A percentile compares a stretch with the other conserved stretches of the same genome.
phyloP scores from a whole-genome alignment of 2,797 vertebrate genomes.

The Acipenser ruthenus region DNA sequence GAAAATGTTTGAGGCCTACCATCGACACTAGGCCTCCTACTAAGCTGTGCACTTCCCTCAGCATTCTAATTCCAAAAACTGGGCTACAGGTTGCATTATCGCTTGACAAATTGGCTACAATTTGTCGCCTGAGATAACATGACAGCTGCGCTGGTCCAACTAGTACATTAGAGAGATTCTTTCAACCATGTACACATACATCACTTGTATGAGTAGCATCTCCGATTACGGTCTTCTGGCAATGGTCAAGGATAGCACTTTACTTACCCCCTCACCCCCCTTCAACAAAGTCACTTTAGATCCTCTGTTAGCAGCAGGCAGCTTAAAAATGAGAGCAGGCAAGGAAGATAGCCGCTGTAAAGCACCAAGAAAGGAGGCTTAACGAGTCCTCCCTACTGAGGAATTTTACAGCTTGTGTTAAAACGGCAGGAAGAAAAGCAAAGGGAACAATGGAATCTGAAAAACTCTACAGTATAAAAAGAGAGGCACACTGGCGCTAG shows the following conservation, averaged over 20 bases:
- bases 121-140: no score
- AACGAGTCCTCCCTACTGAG: neutral
- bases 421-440: neutral
- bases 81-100: no score
- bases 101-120: no score
- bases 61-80: no score
- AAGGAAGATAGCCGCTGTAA: neutral
- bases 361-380: neutral
- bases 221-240: neutral
- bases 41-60: no score
- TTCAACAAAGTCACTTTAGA: neutral
- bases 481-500: neutral
- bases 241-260: neutral
- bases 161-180: constrained; percentile 12
- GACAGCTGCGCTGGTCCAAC: no score
- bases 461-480: neutral
- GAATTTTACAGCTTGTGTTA: neutral
- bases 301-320: neutral
- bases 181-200: neutral
- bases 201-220: neutral
- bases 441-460: neutral
- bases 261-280: neutral
- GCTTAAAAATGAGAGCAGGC: neutral
- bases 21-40: no score
- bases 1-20: no score